Evolutionary conservation across 2,113 vertebrate species (phyloP), one percentile per base, ranked within the genome.

Genomic region (Protobothrops flavoviridis): DNA sequence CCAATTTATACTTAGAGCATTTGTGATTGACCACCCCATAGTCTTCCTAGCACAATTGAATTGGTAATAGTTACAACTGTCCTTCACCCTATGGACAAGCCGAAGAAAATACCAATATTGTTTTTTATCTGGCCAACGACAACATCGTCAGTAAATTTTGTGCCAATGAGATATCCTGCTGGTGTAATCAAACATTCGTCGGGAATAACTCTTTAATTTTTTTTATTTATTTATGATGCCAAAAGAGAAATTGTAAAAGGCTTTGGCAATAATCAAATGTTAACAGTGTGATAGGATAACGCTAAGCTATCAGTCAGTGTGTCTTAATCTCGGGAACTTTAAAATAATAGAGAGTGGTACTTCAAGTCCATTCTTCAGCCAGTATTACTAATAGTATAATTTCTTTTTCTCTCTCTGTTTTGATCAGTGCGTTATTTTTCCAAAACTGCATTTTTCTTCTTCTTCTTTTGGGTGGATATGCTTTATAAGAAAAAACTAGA

Each of bases 381-480:
- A 29, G 3, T 64, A 64, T 29, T 64, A 10, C 13, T 17, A 39
- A 11, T 8, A 11, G 13, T 29, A 3, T 23, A 21, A 29, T 39
- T 11, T 43, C n/a, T 24, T 21, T 81, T 26, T 26, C 52, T 43
- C 23, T 74, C 61, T 45, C 17, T 39, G 69, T 59, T 85, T 90
- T 33, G 26, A 85, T 55, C 69, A 61, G n/a, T 33, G 7, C 94
- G 92, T 95, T 88, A 93, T 39, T 29, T 90, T 3, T 87, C 43
- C 88, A 24, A 91, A 94, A 81, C n/a, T 74, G 55, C 26, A 23
- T 96, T 97, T 95, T 97, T 95, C 96, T 97, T 95, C 3, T 69
- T 86, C 61, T 95, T 94, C 87, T 87, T 11, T 69, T 89, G 94
- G 91, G 90, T 5, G 5, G 93, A 87, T 96, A 85, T 7, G 10